Percentiles rank a stretch among this genome's conserved stretches.
Conservation (phyloP, 2,888 invertebrate genomes). For the Orchestes rusci region DNA sequence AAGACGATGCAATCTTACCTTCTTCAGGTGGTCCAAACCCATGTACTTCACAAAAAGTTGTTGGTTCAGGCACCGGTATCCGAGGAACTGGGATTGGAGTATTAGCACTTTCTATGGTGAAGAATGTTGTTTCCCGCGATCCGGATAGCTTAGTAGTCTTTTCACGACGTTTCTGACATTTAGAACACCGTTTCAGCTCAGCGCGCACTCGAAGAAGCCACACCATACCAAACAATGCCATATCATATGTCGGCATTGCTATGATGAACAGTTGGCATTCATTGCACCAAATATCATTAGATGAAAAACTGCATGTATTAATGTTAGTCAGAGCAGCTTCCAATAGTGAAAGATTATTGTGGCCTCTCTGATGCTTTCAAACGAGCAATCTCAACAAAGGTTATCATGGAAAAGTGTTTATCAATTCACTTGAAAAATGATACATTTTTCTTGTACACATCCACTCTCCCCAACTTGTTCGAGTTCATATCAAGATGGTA, state of each 20-base stretch:
- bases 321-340: neutral
- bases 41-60: slow-evolving; percentile 54
- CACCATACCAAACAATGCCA: slow-evolving; percentile 83
- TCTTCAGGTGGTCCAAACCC: slow-evolving; percentile 51
- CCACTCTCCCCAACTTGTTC: too few relatives aligned
- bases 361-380: neutral
- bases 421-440: too few relatives aligned
- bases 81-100: slow-evolving; percentile 28
- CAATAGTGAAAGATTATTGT: neutral
- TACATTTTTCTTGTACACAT: too few relatives aligned
- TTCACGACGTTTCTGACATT: slow-evolving; percentile 46
- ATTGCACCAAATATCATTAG: slow-evolving; percentile 12
- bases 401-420: too few relatives aligned
- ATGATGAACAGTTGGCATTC: slow-evolving; percentile 27
- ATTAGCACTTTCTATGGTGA: slow-evolving; percentile 29
- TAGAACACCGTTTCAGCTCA: slow-evolving; percentile 68
- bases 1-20: slow-evolving; percentile 41
- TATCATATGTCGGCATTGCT: slow-evolving; percentile 46
- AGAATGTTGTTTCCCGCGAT: slow-evolving; percentile 18
- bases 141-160: slow-evolving; percentile 10
- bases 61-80: slow-evolving; percentile 29
- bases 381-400: too few relatives aligned
- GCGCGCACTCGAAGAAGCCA: slow-evolving; percentile 76
- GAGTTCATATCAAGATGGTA: too few relatives aligned
- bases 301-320: neutral